Base-by-base conservation (phyloP, 2,113 vertebrate species). In the Elanoides forficatus region DNA sequence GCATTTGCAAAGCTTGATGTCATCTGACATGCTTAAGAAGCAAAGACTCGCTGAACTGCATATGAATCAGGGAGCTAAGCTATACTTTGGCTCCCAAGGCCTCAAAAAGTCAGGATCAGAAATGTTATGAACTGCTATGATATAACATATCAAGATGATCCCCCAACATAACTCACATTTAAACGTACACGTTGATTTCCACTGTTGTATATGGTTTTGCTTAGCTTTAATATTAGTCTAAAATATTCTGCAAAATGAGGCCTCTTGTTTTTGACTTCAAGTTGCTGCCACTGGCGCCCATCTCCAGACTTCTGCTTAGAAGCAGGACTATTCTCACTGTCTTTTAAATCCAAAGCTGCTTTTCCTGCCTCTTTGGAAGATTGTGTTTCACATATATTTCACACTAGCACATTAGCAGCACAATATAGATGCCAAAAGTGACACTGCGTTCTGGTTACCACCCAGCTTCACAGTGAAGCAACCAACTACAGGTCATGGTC, bases 1-100 rank as follows among this genome's bases (percentile, higher is more conserved):
- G 75, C 38, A 20, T 68, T 95, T 91, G 53, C 58, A 94, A 93
- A 94, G n/a, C 59, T 81, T 92, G 86, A 91, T 91, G 70, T 86
- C 58, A 78, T 59, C 88, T 90, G 86, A 91, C 92, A 56, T 10
- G 27, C 58, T 68, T 62, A 67, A 89, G 88, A 74, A 93, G 84
- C 36, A 83, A 86, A 97, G 56, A 27, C 53, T 84, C 6, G 5
- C 42, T 89, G 56, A 93, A 68, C 60, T 50, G 43, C 48, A 25
- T 30, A 70, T 2, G 83, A 88, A 82, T 87, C 48, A 55, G 80
- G 40, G 43, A 93, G 16, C 70, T 79, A 89, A 92, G 34, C 63
- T 67, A 21, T 40, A 32, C 19, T 76, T 80, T 55, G 60, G 22
- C 27, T 94, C 34, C 60, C 42, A 88, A 50, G 75, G 67, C 62